Evolutionary conservation across 2,113 vertebrate species (phyloP).

Genomic region (Microtus oregoni): DNA sequence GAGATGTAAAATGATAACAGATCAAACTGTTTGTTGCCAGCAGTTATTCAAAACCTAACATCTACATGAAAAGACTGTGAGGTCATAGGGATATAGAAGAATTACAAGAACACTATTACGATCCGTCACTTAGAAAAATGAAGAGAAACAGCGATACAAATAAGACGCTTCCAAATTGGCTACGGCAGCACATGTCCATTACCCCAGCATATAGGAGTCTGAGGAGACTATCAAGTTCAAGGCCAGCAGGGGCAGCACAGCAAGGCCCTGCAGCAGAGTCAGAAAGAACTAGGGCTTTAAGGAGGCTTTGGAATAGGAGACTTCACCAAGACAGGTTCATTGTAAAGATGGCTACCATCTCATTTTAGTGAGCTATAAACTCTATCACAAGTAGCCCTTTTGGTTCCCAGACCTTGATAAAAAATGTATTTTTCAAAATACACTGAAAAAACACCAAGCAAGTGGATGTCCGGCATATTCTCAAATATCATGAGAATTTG

Average conservation of each 20-base stretch:
- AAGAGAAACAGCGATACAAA: neutral
- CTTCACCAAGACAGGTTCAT: neutral
- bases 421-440: neutral
- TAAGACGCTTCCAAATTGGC: neutral
- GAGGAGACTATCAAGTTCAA: neutral
- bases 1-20: neutral
- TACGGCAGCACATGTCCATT: neutral
- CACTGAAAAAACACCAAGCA: neutral
- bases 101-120: neutral
- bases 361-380: conserved; percentile 9
- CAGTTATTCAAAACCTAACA: conserved; percentile 16
- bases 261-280: neutral
- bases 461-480: neutral
- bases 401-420: neutral
- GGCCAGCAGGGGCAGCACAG: neutral
- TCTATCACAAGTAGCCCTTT: conserved; percentile 1
- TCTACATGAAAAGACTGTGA: neutral
- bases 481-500: neutral
- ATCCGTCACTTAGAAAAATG: neutral
- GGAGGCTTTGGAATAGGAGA: conserved; percentile 12
- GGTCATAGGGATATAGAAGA: neutral
- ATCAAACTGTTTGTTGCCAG: conserved; percentile 11
- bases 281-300: neutral
- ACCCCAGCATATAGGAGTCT: neutral
- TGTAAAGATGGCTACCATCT: neutral